Base-by-base conservation (phyloP, 2,888 invertebrate species). In the Conchocele bisecta region DNA sequence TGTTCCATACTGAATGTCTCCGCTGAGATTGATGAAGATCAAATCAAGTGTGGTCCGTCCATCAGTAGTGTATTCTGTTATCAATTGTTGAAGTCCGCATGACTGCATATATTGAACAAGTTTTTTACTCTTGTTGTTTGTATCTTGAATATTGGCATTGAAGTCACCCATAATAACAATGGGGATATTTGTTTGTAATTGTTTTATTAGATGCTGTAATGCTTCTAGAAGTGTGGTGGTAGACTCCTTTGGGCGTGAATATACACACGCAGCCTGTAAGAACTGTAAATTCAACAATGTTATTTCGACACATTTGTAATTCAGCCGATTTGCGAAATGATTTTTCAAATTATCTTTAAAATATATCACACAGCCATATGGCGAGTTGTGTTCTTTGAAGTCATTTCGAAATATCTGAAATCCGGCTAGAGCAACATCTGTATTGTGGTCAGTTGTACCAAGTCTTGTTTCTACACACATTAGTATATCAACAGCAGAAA, bases 401-500 rank as follows among this genome's bases (percentile, higher is more conserved):
- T 57, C 57, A 42, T 57, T 57, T 11, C 57, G 22, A 57, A 17
- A 17, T 7, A 57, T 22, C n/a, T 42, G 11, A 42, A 42, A 57
- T 17, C 57, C 41, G 31, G 44, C 24, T 26, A 57, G 13, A 17
- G 24, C 9, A 42, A 24, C 41, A 24, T 57, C 57, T 9, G 15
- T 42, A 31, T 42, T 31, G 7, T 24, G 17, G 28, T 57, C 57
- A 17, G n/a, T 13, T 41, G 26, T 5, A 42, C 57, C 41, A 7
- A 57, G 35, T 24, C 42, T 41, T 13, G 42, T 37, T 61, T 63
- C 63, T 41, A 26, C 46, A 26, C 42, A 63, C 33, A 63, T 54
- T 13, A 15, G 22, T 22, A 63, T 24, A 42, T 63, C 53, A 11
- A 35, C 26, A 13, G 17, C 51, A 15, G 13, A 44, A 29, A 61